Conservation (phyloP, 2,888 invertebrate species). For the Temnothorax unifasciatus region DNA sequence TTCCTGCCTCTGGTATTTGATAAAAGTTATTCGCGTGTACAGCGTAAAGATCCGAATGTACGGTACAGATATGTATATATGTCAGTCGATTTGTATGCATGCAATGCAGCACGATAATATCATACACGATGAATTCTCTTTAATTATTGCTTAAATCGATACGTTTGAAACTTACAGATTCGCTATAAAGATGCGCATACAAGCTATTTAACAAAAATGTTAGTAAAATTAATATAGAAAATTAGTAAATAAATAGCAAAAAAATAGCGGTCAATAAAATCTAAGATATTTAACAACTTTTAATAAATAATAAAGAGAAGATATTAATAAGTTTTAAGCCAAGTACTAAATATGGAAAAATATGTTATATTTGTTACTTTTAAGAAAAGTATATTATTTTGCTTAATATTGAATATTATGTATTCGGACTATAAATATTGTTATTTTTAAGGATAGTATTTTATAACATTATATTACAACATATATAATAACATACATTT, state of each 20-base stretch:
- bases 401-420: neutral
- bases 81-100: slow-evolving; percentile 47
- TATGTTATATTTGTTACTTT: neutral
- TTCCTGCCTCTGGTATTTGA: neutral
- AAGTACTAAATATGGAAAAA: neutral
- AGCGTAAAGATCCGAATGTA: slow-evolving; percentile 60
- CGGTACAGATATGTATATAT: slow-evolving; percentile 2
- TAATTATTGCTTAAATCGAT: slow-evolving; percentile 63
- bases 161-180: slow-evolving; percentile 59
- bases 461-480: neutral
- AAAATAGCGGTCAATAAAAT: neutral
- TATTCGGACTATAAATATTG: neutral
- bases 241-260: slow-evolving; percentile 1
- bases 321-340: neutral
- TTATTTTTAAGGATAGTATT: neutral
- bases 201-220: neutral
- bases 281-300: neutral
- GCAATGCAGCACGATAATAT: slow-evolving; percentile 63
- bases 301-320: neutral
- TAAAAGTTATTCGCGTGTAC: neutral
- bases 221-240: neutral
- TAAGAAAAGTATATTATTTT: neutral
- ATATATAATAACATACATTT: neutral
- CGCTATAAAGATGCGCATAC: slow-evolving; percentile 29
- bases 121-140: slow-evolving; percentile 50